Evolutionary conservation across 2,888 invertebrate species (phyloP), one percentile per base, ranked within the genome.

Genomic region (Phalera bucephala): DNA sequence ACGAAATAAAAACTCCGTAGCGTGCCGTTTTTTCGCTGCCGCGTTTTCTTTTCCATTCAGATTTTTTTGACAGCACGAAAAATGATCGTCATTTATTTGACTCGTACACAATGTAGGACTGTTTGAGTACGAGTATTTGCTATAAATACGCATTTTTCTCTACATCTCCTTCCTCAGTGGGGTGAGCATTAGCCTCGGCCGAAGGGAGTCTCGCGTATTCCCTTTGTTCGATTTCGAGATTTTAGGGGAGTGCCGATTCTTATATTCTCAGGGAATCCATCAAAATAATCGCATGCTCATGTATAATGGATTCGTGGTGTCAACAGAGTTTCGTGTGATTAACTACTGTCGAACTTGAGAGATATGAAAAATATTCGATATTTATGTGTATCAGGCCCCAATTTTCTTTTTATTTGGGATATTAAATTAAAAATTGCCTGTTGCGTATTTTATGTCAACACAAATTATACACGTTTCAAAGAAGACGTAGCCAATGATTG

Each of bases 41-140:
- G 76, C 83, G 86, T 86, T 88, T 88, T 86, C 87, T 86, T 88
- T 84, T 80, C 81, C 87, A 88, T 89, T 89, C 88, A 88, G 86
- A 85, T 89, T 89, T 89, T 90, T 90, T 90, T 90, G 90, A 90
- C 90, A 90, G 80, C 74, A 84, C 87, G 90, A 90, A 83, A 90
- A 90, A 90, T 90, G 85, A 88, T 77, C 64, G 74, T 87, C 90
- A 90, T 90, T 90, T 90, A 90, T 90, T 89, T 86, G 88, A 87
- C 84, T 89, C 90, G 87, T 85, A 89, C 87, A 90, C 90, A 90
- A 90, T 90, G 89, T 90, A 84, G 84, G 85, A 82, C 88, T 89
- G 89, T 90, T 90, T 89, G 90, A 89, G 89, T 89, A 89, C 86
- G 85, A 87, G 88, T 90, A 90, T 90, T 90, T 90, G 90, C 90